Evolutionary conservation across 2,797 vertebrate species (phyloP), one percentile per base, ranked within the genome.

Genomic region (Urophycis tenuis): DNA sequence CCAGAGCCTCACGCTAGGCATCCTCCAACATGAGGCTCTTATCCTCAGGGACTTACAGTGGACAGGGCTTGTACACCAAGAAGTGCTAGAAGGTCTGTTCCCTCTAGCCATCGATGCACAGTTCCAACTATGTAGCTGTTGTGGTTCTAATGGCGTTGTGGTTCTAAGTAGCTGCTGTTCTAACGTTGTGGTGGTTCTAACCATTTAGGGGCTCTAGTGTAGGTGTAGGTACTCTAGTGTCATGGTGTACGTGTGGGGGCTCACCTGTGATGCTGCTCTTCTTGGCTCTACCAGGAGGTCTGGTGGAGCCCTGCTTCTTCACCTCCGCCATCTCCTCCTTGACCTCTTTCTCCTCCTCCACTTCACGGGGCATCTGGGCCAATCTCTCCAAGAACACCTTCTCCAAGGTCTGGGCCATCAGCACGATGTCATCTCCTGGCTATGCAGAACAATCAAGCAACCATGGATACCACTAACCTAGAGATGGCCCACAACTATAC

Each of bases 361-460:
- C 53, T 7, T 96, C 94, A 76, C 92, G 83, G 1, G 96, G 95
- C 95, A 97, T 96, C 79, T 95, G 86, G 31, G 93, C 87, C 84
- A 96, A 78, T 86, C 95, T 96, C 87, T 96, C 92, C 82, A 92
- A 81, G 85, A 97, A 98, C 6, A 94, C 69, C 85, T 96, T 97
- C 91, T 98, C 96, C 79, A 98, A 89, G 22, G 92, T 92, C 92
- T 96, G 93, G 0, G 95, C 96, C 97, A 99, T 99, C 75, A 95
- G 87, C 82, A 98, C 95, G 79, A 98, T 91, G 73, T 98, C 96
- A 88, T 98, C 95, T 79, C 92, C 92, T 73, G 96, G 92, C 97
- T 99, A 88, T 31, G 88, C 33, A 84, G 22, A 41, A 74, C 6
- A 22, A 29, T 15, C 17, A 39, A 19, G 30, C 3, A 36, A 35